These are phyloP conservation scores for Lasioglossum marginatum DNA, from an alignment of 2,888 invertebrate species.

Conservation along the genomic window DNA sequence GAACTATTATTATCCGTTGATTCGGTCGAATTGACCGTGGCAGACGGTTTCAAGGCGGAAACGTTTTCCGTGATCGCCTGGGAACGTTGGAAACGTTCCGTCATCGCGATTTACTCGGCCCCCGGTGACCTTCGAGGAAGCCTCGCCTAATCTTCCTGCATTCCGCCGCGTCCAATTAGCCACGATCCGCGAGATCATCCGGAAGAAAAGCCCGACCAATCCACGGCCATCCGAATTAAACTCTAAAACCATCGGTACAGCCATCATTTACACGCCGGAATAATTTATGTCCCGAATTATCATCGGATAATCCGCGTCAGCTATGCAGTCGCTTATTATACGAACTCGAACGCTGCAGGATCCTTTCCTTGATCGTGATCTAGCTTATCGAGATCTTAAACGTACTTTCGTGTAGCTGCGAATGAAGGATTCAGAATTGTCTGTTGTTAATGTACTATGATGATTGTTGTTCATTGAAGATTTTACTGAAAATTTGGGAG, in stretches of 20 bases:
- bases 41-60: conserved; percentile 47
- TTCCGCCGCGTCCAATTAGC: conserved; percentile 37
- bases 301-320: not conserved
- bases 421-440: not conserved
- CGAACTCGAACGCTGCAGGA: not conserved
- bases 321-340: not conserved
- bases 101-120: conserved; percentile 27
- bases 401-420: not conserved
- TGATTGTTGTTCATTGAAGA: not conserved
- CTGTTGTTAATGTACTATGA: too few relatives aligned
- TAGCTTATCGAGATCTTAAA: not conserved
- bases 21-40: conserved; percentile 60
- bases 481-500: not conserved
- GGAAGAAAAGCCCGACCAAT: conserved; percentile 23
- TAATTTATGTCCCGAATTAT: conserved; percentile 11
- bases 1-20: conserved; percentile 53
- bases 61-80: conserved; percentile 53
- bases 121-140: conserved; percentile 36
- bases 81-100: conserved; percentile 30
- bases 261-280: conserved; percentile 5
- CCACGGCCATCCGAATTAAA: conserved; percentile 11
- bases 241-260: not conserved
- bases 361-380: not conserved
- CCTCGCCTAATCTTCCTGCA: conserved; percentile 29
- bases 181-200: conserved; percentile 18